Evolutionary conservation across 2,888 invertebrate genomes (phyloP).

Genomic region (Sinodicranocentrus sp.): DNA sequence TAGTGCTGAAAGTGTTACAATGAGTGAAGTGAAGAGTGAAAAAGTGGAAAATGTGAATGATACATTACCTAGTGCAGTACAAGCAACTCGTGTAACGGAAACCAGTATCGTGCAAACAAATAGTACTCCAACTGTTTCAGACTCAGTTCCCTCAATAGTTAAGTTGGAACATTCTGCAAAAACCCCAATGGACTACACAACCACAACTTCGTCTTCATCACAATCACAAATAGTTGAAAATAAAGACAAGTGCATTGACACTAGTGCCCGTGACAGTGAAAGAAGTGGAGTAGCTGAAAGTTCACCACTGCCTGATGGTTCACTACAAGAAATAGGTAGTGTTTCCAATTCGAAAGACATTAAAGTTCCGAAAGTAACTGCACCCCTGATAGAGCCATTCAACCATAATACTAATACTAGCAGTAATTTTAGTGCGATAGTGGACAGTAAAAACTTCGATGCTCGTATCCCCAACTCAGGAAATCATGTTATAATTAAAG

Average conservation of each 20-base stretch:
- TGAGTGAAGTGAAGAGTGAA: slow-evolving; percentile 55
- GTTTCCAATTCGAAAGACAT: slow-evolving; percentile 52
- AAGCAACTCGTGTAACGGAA: slow-evolving; percentile 26
- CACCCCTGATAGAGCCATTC: slow-evolving; percentile 45
- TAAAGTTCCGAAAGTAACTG: slow-evolving; percentile 57
- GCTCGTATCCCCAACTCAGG: slow-evolving; percentile 37
- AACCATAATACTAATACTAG: slow-evolving; percentile 49
- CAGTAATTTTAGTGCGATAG: slow-evolving; percentile 59
- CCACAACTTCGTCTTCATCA: slow-evolving; percentile 40
- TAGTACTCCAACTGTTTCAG: slow-evolving; percentile 41
- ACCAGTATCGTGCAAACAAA: slow-evolving; percentile 29
- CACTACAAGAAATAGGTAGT: slow-evolving; percentile 55
- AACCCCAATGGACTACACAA: slow-evolving; percentile 43
- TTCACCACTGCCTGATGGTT: slow-evolving; percentile 49
- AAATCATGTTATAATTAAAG: slow-evolving; percentile 44
- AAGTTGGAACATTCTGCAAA: slow-evolving; percentile 54
- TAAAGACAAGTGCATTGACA: slow-evolving; percentile 63
- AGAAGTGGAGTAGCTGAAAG: slow-evolving; percentile 38
- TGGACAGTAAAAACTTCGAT: slow-evolving; percentile 56
- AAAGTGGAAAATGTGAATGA: slow-evolving; percentile 55
- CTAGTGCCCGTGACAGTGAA: slow-evolving; percentile 58
- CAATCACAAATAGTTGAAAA: slow-evolving; percentile 37
- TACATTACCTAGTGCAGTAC: slow-evolving; percentile 44
- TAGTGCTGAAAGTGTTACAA: slow-evolving; percentile 45
- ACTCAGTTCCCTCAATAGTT: slow-evolving; percentile 48